Base-by-base conservation (phyloP, 2,888 invertebrate genomes). In the Rhagonycha lutea region DNA sequence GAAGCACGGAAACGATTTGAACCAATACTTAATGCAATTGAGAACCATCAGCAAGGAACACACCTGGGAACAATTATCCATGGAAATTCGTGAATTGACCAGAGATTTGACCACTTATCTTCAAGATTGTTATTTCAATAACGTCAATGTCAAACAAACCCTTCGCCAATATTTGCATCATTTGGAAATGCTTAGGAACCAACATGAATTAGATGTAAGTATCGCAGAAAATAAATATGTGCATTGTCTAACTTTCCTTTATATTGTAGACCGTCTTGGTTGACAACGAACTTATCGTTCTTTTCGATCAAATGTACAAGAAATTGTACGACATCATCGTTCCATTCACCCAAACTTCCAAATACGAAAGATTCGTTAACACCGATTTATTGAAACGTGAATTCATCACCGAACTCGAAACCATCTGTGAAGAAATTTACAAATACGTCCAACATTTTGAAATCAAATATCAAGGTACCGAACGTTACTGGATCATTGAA, bases 51-150 rank as follows among this genome's bases (percentile, higher is more conserved):
- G 24, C 26, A 65, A 23, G 12, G 24, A 65, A 18, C 14, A 65
- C 63, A 23, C 11, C 24, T 26, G 24, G 18, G 23, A n/a, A 1
- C 65, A 72, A 32, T 72, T 60, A 29, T 26, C 14, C 14, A 14
- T 68, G n/a, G 24, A 72, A 68, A 72, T 72, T 14, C 14, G 61
- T 61, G 60, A 60, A 24, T 65, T 65, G 24, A 65, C 63, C 63
- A 65, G 11, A 24, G 63, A 65, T 24, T 65, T 65, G 18, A 65
- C 26, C 63, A 23, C 24, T 12, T 18, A 26, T 7, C n/a, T 65
- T n/a, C 7, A 65, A 12, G 12, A 65, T 14, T 8, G n/a, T 7
- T 26, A 23, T 1, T 65, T 65, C 24, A 24, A 18, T 9, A n/a
- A 24, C 24, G 63, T 65, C 1, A 12, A 65, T 9, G 11, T 65